Conservation (phyloP, 2,113 vertebrate species). For the Sminthopsis crassicaudata region DNA sequence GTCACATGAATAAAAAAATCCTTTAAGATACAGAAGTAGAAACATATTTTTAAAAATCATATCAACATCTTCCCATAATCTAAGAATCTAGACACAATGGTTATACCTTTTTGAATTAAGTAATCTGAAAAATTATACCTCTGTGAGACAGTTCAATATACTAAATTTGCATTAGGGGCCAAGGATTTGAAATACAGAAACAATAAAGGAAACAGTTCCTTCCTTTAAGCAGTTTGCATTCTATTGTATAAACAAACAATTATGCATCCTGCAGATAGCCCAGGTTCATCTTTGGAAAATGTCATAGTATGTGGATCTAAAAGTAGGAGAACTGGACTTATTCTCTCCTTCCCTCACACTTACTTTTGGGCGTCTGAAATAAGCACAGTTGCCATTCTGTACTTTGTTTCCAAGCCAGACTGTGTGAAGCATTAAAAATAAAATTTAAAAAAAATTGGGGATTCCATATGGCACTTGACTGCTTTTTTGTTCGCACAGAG, state of each 20-base stretch:
- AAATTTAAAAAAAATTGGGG: conserved; percentile 61
- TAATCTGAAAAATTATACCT: background rate
- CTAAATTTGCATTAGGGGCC: background rate
- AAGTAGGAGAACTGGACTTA: background rate
- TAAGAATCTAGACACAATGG: background rate
- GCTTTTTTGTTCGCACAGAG: background rate
- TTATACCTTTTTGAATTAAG: background rate
- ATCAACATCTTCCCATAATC: background rate
- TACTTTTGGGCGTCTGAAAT: conserved; percentile 39
- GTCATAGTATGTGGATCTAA: background rate
- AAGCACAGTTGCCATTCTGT: conserved; percentile 52
- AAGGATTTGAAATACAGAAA: background rate
- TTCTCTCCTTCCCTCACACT: background rate
- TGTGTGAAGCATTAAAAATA: conserved; percentile 43
- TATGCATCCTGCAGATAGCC: background rate
- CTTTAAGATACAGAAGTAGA: background rate
- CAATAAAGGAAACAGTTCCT: background rate
- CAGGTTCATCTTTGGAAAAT: background rate
- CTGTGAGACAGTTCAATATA: background rate
- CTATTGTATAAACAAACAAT: background rate
- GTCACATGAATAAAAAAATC: background rate
- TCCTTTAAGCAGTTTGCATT: background rate
- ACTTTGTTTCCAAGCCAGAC: conserved; percentile 69
- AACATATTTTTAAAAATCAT: background rate
- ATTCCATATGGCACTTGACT: conserved; percentile 68